Base-by-base conservation (phyloP, 2,888 invertebrate species). In the Cerastoderma edule region DNA sequence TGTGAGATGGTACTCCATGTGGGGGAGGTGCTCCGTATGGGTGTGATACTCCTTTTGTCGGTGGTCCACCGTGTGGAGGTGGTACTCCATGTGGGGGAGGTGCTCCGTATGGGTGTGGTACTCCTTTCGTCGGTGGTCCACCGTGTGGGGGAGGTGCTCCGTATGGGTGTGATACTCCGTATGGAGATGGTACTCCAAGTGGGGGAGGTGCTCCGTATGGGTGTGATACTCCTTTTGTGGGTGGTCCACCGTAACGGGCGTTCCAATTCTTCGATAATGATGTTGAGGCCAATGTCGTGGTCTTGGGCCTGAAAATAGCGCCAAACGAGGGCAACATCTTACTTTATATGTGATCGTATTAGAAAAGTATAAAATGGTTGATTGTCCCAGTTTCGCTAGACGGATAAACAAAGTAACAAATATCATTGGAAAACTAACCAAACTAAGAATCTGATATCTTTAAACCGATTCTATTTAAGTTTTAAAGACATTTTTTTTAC, bases 1-100 rank as follows among this genome's bases (percentile, higher is more conserved):
- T 16, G 8, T 16, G 8, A 39, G 39, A 8, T 13, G 10, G 16
- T 39, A 8, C 8, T 39, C 39, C 8, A 8, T 13, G 16, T 13
- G 39, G 8, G 39, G 16, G 16, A 39, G 8, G 39, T 39, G 16
- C 16, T 39, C 16, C 39, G 10, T 39, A 39, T 8, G 8, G 39
- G 39, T 8, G 39, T 16, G 39, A 39, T 13, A 39, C 8, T 39
- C 39, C n/a, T 50, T 2, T 10, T 10, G 50, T n/a, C 22, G 50
- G 50, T 24, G 50, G 60, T 1, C 39, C 39, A n/a, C 60, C 39
- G 39, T 60, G 60, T 27, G 39, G n/a, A 0, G 33, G 33, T 22
- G 60, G 60, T 39, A 24, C 50, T 28, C 66, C 8, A 32, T 66
- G 66, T 13, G 16, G 60, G 4, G 22, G 35, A 3, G 60, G 60